Base-by-base conservation (phyloP, 2,113 vertebrate species). In the Delphinapterus leucas region DNA sequence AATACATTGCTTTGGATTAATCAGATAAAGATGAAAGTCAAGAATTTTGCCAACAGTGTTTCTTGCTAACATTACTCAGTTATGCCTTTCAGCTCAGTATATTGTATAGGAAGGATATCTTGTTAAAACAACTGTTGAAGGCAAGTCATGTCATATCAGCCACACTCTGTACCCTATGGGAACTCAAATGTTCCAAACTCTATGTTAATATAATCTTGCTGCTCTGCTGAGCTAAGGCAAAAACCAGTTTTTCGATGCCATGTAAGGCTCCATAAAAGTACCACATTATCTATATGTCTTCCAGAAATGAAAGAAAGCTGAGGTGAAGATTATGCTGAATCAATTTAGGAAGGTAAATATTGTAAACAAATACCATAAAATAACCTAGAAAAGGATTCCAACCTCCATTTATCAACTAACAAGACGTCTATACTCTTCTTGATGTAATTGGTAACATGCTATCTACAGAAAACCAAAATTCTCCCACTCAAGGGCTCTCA, bases 21-120 rank as follows among this genome's bases (percentile, higher is more conserved):
- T 99, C 98, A 98, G 98, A 98, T 99, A 98, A 98, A 98, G 98
- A 99, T 98, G 98, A 99, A 99, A 99, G 98, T 96, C 80, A 97
- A 98, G 93, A 98, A 98, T 98, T 98, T 98, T 98, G 98, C 98
- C 98, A 98, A 97, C 88, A 98, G 98, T 98, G 96, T 92, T 99
- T 98, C 95, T 97, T 98, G 96, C 95, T 98, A 97, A 98, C 97
- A 97, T 98, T 96, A 98, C 85, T 98, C 97, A 97, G 97, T 98
- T 98, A 98, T 98, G 98, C 98, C 98, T 98, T 98, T 98, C 97
- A 98, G 98, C 98, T 98, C 98, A 82, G 93, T 97, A 97, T 97
- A 98, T 97, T 98, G 97, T 97, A 86, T 98, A 97, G 88, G 98
- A 98, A 98, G 95, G 94, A 96, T 99, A 98, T 98, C 98, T 99